Percentiles rank a stretch among this genome's conserved stretches.
These are phyloP conservation scores for Trematomus bernacchii DNA, from an alignment of 2,797 vertebrate genomes.

Conservation along the genomic window DNA sequence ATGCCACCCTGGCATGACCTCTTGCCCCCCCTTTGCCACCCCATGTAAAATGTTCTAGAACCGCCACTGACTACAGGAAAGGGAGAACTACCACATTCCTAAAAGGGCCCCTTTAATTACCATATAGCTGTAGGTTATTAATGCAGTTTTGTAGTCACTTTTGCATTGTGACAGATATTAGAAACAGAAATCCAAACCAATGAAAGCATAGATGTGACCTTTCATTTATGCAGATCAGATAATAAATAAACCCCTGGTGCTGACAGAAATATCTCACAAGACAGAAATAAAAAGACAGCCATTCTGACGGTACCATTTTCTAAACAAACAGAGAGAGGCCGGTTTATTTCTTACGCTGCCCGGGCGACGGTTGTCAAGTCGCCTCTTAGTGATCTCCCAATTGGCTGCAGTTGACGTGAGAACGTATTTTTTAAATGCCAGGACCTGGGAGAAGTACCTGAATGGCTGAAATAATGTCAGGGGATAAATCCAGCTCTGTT, in stretches of 20 bases:
- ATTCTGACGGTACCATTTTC: background rate
- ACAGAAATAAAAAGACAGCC: background rate
- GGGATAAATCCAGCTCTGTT: constrained; percentile 60
- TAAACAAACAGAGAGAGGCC: background rate
- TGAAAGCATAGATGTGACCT: background rate
- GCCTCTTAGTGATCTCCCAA: constrained; percentile 15
- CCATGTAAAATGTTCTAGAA: no score
- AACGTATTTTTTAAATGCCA: constrained; percentile 69
- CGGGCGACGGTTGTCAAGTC: constrained; percentile 34
- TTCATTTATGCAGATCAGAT: background rate
- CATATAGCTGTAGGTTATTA: no score
- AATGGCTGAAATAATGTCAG: constrained; percentile 53
- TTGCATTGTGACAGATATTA: background rate
- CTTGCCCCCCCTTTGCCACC: no score
- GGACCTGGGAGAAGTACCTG: constrained; percentile 50
- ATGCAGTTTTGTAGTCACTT: background rate
- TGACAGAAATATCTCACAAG: constrained; percentile 1
- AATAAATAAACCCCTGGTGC: background rate
- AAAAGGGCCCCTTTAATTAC: background rate
- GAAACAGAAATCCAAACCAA: background rate
- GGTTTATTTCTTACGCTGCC: constrained; percentile 18
- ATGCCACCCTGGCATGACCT: no score
- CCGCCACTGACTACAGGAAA: no score
- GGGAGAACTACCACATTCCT: no score
- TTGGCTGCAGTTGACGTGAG: constrained; percentile 42